phyloP scores from a whole-genome alignment of 2,888 invertebrate species.

The Zhengitettix transpicula region DNA sequence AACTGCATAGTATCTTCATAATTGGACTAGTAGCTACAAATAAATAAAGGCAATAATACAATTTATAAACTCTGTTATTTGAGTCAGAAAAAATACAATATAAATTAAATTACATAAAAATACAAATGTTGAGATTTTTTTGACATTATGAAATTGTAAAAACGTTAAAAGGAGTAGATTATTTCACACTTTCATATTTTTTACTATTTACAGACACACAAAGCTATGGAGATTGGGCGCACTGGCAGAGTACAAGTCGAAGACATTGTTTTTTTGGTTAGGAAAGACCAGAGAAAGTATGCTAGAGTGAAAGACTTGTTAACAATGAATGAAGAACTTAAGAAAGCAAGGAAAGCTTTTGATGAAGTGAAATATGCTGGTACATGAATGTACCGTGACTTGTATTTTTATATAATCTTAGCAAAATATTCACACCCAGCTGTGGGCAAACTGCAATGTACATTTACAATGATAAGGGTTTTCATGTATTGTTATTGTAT shows the following conservation, averaged over 20 bases:
- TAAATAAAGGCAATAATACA: too few species aligned
- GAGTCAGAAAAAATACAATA: too few species aligned
- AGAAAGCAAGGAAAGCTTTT: conserved; percentile 97
- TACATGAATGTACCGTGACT: neutral
- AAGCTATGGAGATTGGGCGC: conserved; percentile 89
- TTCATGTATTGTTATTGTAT: neutral
- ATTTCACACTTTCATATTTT: neutral
- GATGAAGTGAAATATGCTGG: conserved; percentile 96
- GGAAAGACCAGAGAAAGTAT: conserved; percentile 93
- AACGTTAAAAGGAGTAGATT: too few species aligned
- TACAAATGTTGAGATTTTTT: too few species aligned
- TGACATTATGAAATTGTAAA: too few species aligned
- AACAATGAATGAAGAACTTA: conserved; percentile 97
- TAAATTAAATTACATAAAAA: too few species aligned
- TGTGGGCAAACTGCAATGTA: neutral
- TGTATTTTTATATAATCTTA: neutral
- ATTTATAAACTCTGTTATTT: too few species aligned
- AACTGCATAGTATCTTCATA: too few species aligned
- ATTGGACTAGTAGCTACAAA: too few species aligned
- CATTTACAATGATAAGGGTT: neutral
- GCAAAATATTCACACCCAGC: neutral
- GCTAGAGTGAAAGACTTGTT: conserved; percentile 91
- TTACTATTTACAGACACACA: conserved; percentile 39
- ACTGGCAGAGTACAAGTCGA: conserved; percentile 96
- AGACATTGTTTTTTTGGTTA: conserved; percentile 88